Evolutionary conservation across 2,113 vertebrate species (phyloP), one percentile per base, ranked within the genome.

Genomic region (Spilogale gracilis): DNA sequence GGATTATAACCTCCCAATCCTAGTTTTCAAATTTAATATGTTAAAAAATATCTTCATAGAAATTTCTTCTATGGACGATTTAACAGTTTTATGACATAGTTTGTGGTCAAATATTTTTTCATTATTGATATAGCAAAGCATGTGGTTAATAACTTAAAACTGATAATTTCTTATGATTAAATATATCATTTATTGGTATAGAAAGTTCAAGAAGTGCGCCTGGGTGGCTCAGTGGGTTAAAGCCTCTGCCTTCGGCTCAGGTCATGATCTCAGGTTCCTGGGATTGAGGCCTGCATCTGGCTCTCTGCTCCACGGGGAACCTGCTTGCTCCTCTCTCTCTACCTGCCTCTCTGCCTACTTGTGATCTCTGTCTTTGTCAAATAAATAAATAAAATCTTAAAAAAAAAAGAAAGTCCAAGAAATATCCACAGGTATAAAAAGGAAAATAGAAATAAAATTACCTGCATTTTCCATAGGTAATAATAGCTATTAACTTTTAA

Each of bases 51-150:
- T 69, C 95, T 90, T 65, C 17, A 73, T 50, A 80, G 13, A 38
- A 38, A 60, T 73, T 85, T 71, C 14, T 93, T 87, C 67, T 76
- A 20, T 69, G 56, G 52, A 81, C 81, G 9, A 81, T 56, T 65
- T 96, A 67, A 38, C 50, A 93, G 5, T 65, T 96, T 93, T 71
- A 69, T 84, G n/a, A 54, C 48, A 85, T 25, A 69, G 8, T 91
- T 84, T 81, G 13, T 85, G 8, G 11, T 65, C 9, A 96, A 61
- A 74, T 86, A 0, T n/a, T 27, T 73, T 89, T 96, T 95, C 17
- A 79, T 78, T 92, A 58, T 50, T 89, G 16, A 84, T 56, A 16
- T 16, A 79, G 16, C 21, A 88, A 94, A 69, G 5, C 38, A 58
- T 67, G 10, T 91, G 32, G 76, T 83, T 95, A 78, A 71, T 71